Evolutionary conservation across 2,888 invertebrate species (phyloP).

Genomic region (Drosophila villosipedis): DNA sequence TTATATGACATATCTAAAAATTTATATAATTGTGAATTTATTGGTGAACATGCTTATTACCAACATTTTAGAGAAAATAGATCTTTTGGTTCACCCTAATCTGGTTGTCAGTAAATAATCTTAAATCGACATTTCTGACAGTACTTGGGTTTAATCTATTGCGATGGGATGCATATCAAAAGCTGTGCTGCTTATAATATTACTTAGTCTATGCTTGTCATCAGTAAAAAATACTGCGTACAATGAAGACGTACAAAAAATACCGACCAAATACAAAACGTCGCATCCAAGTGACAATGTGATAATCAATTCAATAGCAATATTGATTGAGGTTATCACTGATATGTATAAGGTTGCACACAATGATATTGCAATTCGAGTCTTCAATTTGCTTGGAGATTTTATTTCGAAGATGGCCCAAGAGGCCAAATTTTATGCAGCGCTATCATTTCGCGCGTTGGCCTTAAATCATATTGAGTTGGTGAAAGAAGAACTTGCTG

Average conservation of each 20-base stretch:
- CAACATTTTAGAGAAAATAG: background rate
- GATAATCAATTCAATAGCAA: slow-evolving; percentile 23
- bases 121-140: slow-evolving; percentile 27
- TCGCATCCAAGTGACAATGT: slow-evolving; percentile 6
- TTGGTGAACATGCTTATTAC: background rate
- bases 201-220: slow-evolving; percentile 24
- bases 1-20: background rate
- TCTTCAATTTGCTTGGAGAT: slow-evolving; percentile 51
- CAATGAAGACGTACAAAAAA: background rate
- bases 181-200: slow-evolving; percentile 29
- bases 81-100: slow-evolving; percentile 32
- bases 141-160: slow-evolving; percentile 45
- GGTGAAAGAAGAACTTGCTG: slow-evolving; percentile 53
- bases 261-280: background rate
- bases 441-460: slow-evolving; percentile 48
- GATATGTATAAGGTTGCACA: slow-evolving; percentile 4
- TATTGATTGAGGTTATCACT: slow-evolving; percentile 6
- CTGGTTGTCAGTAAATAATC: slow-evolving; percentile 2
- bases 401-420: slow-evolving; percentile 50
- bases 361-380: slow-evolving; percentile 43
- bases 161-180: slow-evolving; percentile 42
- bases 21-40: background rate
- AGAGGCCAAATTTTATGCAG: slow-evolving; percentile 42
- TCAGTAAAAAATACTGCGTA: slow-evolving; percentile 14
- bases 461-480: slow-evolving; percentile 47